Base-by-base conservation (phyloP, 1,140 invertebrate species). In the Drosophila dunni region DNA sequence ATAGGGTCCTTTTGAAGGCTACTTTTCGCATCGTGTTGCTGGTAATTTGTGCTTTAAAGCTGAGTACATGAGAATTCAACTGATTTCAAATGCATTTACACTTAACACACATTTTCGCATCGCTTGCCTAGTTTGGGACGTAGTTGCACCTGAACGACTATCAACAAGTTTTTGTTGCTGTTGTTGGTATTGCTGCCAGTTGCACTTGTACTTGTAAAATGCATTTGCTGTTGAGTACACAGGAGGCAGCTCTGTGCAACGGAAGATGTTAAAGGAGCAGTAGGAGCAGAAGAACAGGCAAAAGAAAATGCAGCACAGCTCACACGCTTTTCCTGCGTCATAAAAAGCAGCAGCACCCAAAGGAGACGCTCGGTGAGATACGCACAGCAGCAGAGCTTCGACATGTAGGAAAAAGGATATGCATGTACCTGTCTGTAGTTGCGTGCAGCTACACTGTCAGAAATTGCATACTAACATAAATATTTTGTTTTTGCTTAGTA, bases 161-260 rank as follows among this genome's bases (percentile, higher is more conserved):
- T 85, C 81, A 80, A 84, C 74, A 75, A 78, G 69, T 78, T 85
- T 76, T 77, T 60, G 42, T 15, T 62, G 34, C 42, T 34, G 20
- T 8, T 46, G 42, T 3, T 61, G 29, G 1, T 50, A 24, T 29
- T 17, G 46, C 36, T 61, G 67, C 46, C 56, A 57, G 72, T 51
- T 63, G 66, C 66, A 63, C 53, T 44, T 54, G 45, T 54, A 61
- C 53, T 44, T 54, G 45, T 54, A 61, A 79, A 83, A 74, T 84
- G 81, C 77, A 84, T 79, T 84, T 66, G 50, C 50, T 70, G 53
- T 44, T 64, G 45, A 81, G 78, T 58, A 65, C 56, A 66, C 50
- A 50, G 36, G 58, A 70, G 80, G 48, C 71, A 72, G 46, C 58
- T 15, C 29, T 75, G 44, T 44, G 24, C 62, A 62, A 51, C 56